Conservation (phyloP, 2,888 invertebrate species). For the Pristionchus entomophagus region DNA sequence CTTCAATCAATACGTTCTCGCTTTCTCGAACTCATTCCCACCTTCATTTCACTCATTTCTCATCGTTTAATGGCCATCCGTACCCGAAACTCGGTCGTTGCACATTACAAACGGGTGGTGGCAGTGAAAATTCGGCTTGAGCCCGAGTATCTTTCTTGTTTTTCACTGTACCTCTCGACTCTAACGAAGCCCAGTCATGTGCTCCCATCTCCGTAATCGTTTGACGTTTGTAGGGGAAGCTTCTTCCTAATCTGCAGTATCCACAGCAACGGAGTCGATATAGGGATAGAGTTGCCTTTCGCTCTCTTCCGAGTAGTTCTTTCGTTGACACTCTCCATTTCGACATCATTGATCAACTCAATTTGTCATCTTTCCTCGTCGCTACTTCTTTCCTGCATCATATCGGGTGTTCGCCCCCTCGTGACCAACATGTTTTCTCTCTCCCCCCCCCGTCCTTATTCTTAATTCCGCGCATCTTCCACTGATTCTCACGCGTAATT, state of each 20-base stretch:
- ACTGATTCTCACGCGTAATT: conserved; percentile 1
- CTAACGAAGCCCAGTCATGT: conserved; percentile 36
- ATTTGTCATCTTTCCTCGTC: conserved; percentile 1
- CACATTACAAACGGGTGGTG: neutral
- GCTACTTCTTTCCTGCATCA: conserved; percentile 11
- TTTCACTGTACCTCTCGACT: conserved; percentile 2
- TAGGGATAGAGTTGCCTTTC: neutral
- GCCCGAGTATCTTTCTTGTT: conserved; percentile 12
- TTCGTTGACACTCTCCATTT: conserved; percentile 28
- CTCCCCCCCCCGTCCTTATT: neutral
- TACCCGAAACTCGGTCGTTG: neutral
- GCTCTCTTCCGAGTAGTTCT: neutral
- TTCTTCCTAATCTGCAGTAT: neutral
- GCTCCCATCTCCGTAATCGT: conserved; percentile 7
- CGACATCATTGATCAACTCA: conserved; percentile 34
- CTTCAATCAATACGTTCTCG: conserved; percentile 40
- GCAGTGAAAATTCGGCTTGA: neutral
- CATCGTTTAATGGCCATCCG: neutral
- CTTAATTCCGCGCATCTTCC: conserved; percentile 32
- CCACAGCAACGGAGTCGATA: conserved; percentile 36
- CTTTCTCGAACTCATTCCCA: conserved; percentile 32
- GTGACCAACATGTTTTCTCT: conserved; percentile 15
- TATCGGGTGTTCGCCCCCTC: neutral
- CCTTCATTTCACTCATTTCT: conserved; percentile 11
- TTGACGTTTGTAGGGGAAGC: neutral